phyloP scores from a whole-genome alignment of 2,888 invertebrate genomes.

The Chaetogeoica ovagalla region DNA sequence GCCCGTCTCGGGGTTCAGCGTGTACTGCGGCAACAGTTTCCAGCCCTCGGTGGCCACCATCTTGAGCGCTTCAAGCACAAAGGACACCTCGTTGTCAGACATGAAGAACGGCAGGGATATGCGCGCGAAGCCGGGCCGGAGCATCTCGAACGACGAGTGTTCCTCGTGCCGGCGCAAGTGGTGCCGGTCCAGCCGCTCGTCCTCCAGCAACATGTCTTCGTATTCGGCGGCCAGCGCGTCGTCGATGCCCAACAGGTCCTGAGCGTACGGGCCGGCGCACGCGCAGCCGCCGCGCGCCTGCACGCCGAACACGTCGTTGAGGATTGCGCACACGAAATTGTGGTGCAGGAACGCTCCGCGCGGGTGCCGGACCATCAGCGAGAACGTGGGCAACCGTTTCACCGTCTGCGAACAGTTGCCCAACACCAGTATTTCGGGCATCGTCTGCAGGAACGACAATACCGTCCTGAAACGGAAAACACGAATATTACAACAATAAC shows the following conservation, averaged over 20 bases:
- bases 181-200: conserved; percentile 64
- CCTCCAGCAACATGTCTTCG: conserved; percentile 70
- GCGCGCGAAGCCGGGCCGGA: conserved; percentile 84
- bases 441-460: conserved; percentile 75
- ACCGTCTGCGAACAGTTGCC: conserved; percentile 71
- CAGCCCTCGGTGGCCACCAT: conserved; percentile 88
- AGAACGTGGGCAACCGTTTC: conserved; percentile 78
- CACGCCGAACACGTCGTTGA: conserved; percentile 90
- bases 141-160: conserved; percentile 67
- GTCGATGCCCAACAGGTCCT: conserved; percentile 82
- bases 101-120: conserved; percentile 85
- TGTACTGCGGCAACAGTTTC: conserved; percentile 85
- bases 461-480: conserved; percentile 69
- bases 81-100: conserved; percentile 76
- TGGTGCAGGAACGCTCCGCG: conserved; percentile 83
- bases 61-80: conserved; percentile 79
- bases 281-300: conserved; percentile 80
- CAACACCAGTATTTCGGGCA: conserved; percentile 77
- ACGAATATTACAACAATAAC: too few relatives aligned
- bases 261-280: conserved; percentile 82
- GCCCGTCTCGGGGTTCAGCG: conserved; percentile 83
- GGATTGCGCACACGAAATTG: conserved; percentile 80
- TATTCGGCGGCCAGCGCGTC: conserved; percentile 74
- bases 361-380: conserved; percentile 81
- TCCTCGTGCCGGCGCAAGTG: conserved; percentile 63